Percentiles rank a stretch among this genome's conserved stretches.
These are phyloP conservation scores for Bhutanitis thaidina DNA, from an alignment of 2,888 invertebrate genomes.

Conservation along the genomic window DNA sequence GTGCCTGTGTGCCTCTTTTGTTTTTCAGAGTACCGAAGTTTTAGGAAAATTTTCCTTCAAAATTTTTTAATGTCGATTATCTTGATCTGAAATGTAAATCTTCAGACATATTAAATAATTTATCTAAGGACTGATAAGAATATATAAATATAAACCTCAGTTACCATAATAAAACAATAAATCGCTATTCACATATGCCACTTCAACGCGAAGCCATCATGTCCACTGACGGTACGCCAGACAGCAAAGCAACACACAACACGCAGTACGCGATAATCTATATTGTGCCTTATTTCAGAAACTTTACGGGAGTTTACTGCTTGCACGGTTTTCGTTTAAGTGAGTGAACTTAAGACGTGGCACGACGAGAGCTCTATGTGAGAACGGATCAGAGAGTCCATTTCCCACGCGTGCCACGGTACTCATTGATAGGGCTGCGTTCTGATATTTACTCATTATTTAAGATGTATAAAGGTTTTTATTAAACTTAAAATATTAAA, in stretches of 20 bases:
- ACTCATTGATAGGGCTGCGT: conserved; percentile 13
- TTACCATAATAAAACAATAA: conserved; percentile 22
- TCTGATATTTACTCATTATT: neutral
- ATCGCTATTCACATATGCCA: conserved; percentile 22
- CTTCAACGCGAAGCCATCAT: conserved; percentile 22
- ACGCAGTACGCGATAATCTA: neutral
- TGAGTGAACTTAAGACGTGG: conserved; percentile 15
- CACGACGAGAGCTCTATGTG: conserved; percentile 16
- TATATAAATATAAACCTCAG: conserved; percentile 13
- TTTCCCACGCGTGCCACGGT: conserved; percentile 22
- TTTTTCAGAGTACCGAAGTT: no score
- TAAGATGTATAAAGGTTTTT: neutral
- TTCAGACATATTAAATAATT: neutral
- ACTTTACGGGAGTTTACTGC: neutral
- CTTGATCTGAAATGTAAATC: no score
- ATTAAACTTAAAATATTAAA: no score
- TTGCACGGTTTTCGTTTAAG: neutral
- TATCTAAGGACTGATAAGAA: conserved; percentile 14
- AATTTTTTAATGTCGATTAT: no score
- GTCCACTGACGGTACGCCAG: conserved; percentile 13
- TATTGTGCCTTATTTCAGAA: neutral
- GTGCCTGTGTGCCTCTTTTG: no score
- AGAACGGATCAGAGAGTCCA: conserved; percentile 22
- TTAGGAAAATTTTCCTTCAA: no score
- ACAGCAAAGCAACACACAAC: conserved; percentile 8